A percentile compares a stretch with the other conserved stretches of the same genome.
phyloP scores from a whole-genome alignment of 2,113 vertebrate species.

The Pristiophorus japonicus region DNA sequence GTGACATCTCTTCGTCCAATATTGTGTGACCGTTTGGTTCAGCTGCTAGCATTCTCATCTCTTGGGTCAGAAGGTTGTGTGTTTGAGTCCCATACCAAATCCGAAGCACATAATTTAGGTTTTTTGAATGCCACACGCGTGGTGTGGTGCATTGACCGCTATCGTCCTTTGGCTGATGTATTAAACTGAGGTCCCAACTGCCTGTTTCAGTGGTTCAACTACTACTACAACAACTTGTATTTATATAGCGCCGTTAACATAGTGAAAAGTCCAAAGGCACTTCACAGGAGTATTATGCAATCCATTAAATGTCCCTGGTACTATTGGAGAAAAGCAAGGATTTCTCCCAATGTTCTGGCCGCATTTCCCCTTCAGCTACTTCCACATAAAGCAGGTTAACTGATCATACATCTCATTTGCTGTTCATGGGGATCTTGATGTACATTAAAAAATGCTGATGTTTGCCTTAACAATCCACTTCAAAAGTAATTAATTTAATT shows the following conservation, averaged over 20 bases:
- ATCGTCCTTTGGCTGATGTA: neutral
- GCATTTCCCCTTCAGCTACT: neutral
- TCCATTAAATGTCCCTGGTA: neutral
- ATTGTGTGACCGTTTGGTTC: neutral
- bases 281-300: no score
- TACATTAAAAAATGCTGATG: neutral
- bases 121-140: neutral
- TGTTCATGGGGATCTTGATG: neutral
- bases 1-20: neutral
- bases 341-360: neutral
- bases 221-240: no score
- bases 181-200: neutral
- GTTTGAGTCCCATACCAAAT: neutral
- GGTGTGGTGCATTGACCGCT: neutral
- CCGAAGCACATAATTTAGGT: neutral
- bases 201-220: neutral
- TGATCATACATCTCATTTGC: neutral
- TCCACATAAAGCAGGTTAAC: neutral
- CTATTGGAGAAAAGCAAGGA: neutral
- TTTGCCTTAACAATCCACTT: neutral
- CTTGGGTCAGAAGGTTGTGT: neutral
- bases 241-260: no score
- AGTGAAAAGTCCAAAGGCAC: no score
- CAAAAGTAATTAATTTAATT: neutral
- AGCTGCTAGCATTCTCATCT: neutral